These are phyloP conservation scores for Piezodorus guildinii DNA, from an alignment of 1,140 invertebrate genomes.

Conservation along the genomic window DNA sequence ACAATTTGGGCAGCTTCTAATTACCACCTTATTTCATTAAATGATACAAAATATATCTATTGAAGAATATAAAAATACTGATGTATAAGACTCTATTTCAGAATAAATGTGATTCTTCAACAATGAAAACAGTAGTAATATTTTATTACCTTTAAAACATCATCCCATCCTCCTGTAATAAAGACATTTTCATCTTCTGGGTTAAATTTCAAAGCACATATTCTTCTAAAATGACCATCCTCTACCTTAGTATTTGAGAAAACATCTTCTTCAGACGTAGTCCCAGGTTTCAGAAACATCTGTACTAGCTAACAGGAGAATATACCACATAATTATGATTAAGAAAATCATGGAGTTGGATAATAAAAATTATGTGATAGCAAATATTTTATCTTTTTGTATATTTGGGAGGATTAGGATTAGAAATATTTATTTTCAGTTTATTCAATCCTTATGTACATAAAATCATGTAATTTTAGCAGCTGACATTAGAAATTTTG, in stretches of 20 bases:
- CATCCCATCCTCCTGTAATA: constrained; percentile 18
- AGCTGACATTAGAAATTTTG: too few species aligned
- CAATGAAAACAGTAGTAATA: too few species aligned
- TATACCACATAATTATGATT: background rate
- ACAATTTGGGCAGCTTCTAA: too few species aligned
- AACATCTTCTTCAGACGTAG: background rate
- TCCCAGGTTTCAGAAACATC: background rate
- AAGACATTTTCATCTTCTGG: constrained; percentile 7
- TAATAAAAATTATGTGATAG: background rate
- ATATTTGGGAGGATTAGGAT: too few species aligned
- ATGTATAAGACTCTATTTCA: too few species aligned
- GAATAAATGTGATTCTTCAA: too few species aligned
- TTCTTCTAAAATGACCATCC: constrained; percentile 6
- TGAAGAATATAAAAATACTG: too few species aligned
- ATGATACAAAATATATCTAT: too few species aligned
- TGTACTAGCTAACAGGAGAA: background rate
- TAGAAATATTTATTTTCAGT: too few species aligned
- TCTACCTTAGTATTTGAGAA: background rate
- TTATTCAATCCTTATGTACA: too few species aligned
- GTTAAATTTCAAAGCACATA: constrained; percentile 16
- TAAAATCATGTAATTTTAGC: too few species aligned
- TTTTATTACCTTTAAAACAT: constrained; percentile 13
- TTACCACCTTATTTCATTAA: too few species aligned
- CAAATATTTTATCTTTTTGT: background rate
- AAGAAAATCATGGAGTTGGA: background rate